phyloP scores from a whole-genome alignment of 2,797 vertebrate species.

The Triplophysa bombifrons region DNA sequence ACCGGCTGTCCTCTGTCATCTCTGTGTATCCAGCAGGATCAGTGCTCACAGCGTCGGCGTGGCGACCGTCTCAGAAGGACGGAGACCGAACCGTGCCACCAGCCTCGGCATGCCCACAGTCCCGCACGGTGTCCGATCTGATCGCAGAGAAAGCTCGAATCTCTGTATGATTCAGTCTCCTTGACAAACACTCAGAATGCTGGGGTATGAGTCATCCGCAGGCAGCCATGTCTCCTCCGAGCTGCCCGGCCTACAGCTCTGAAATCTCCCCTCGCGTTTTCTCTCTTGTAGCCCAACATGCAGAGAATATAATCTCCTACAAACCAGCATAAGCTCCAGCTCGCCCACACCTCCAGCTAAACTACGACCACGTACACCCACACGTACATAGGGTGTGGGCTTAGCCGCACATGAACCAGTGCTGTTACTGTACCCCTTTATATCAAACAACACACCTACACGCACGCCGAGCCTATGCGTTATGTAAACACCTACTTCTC shows the following conservation, averaged over 20 bases:
- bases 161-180: constrained; percentile 80
- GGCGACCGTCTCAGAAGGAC: constrained; percentile 56
- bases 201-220: constrained; percentile 79
- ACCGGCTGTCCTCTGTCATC: constrained; percentile 79
- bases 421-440: constrained; percentile 52
- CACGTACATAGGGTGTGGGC: constrained; percentile 64
- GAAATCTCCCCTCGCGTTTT: constrained; percentile 19
- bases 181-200: constrained; percentile 80
- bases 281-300: constrained; percentile 31
- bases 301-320: constrained; percentile 43
- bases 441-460: constrained; percentile 57
- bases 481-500: constrained; percentile 39
- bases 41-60: constrained; percentile 46
- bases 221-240: constrained; percentile 75
- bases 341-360: constrained; percentile 53
- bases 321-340: constrained; percentile 36
- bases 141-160: constrained; percentile 54
- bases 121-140: not conserved
- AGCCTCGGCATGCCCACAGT: constrained; percentile 57
- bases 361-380: constrained; percentile 76
- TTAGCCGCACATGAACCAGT: constrained; percentile 52
- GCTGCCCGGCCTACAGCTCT: constrained; percentile 65
- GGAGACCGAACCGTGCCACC: constrained; percentile 59
- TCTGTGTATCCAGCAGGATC: constrained; percentile 67
- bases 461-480: constrained; percentile 28